phyloP scores from a whole-genome alignment of 2,888 invertebrate species.

The Agriopis leucophaearia region DNA sequence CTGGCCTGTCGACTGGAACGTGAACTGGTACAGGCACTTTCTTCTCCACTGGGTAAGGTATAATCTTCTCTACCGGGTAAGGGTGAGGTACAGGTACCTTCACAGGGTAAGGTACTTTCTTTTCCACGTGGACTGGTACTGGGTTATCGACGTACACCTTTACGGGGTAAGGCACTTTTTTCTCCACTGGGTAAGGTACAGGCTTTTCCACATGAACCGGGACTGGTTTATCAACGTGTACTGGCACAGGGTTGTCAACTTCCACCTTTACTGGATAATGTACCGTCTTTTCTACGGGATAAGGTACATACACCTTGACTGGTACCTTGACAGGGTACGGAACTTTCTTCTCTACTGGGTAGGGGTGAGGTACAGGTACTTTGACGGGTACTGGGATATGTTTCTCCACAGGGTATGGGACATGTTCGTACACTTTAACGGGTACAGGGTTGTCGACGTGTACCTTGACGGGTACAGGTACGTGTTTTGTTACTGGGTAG shows the following conservation, averaged over 20 bases:
- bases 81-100: slow-evolving; percentile 91
- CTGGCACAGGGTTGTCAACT: slow-evolving; percentile 90
- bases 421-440: slow-evolving; percentile 86
- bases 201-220: slow-evolving; percentile 91
- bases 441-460: slow-evolving; percentile 89
- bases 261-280: slow-evolving; percentile 90
- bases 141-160: slow-evolving; percentile 89
- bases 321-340: slow-evolving; percentile 89
- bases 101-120: slow-evolving; percentile 91
- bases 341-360: slow-evolving; percentile 90
- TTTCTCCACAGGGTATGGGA: slow-evolving; percentile 91
- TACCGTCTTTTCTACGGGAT: slow-evolving; percentile 90
- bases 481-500: slow-evolving; percentile 89
- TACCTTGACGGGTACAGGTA: slow-evolving; percentile 89
- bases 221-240: slow-evolving; percentile 89
- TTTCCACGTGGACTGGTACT: slow-evolving; percentile 91
- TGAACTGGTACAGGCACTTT: slow-evolving; percentile 89
- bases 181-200: slow-evolving; percentile 91
- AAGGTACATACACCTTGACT: slow-evolving; percentile 91
- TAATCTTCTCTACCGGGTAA: slow-evolving; percentile 89
- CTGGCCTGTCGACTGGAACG: slow-evolving; percentile 87
- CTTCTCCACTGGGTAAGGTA: slow-evolving; percentile 89
- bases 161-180: slow-evolving; percentile 90
- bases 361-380: slow-evolving; percentile 90
- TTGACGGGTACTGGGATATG: slow-evolving; percentile 89